Base-by-base conservation (phyloP, 2,888 invertebrate genomes). In the Drosophila glabriapex region DNA sequence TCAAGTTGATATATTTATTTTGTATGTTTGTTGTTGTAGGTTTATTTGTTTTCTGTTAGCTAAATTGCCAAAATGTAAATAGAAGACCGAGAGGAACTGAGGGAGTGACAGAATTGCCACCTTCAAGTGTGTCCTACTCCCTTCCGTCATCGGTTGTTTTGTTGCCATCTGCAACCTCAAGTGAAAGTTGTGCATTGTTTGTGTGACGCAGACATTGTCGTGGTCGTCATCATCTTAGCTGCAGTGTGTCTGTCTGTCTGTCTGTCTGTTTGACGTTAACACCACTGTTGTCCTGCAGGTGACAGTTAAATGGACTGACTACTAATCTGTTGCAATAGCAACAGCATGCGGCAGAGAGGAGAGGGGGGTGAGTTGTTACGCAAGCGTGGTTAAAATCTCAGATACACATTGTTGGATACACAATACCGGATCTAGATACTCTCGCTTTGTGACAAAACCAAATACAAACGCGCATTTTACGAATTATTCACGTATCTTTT, bases 261-360 rank as follows among this genome's bases (percentile, higher is more conserved):
- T 28, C 28, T 19, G 50, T n/a, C 29, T 29, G n/a, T 55, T 7
- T 25, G 35, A 41, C 49, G 25, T n/a, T 25, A 7, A 25, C 25
- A n/a, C 54, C 39, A 2, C 43, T 43, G 43, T 19, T 41, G 46
- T 52, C 31, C 81, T 89, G 89, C 82, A 71, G 64, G 75, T 89
- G 85, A 89, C 88, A 89, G 88, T 68, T 85, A 89, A 89, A 85
- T 85, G 77, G 70, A 89, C 88, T 82, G 88, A 60, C 66, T 64
- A 52, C 82, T 82, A 89, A 87, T 82, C 89, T 75, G 73, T 54
- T 73, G 77, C 70, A 83, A 60, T 56, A 68, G 39, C 46, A 67
- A 54, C 59, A 61, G 29, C 54, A 22, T 14, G 65, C 25, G 25
- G 9, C 9, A 28, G 2, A 12, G 12, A 5, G 39, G 19, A 19